Base-by-base conservation (phyloP, 2,888 invertebrate genomes). In the Drosophila sordidapex region DNA sequence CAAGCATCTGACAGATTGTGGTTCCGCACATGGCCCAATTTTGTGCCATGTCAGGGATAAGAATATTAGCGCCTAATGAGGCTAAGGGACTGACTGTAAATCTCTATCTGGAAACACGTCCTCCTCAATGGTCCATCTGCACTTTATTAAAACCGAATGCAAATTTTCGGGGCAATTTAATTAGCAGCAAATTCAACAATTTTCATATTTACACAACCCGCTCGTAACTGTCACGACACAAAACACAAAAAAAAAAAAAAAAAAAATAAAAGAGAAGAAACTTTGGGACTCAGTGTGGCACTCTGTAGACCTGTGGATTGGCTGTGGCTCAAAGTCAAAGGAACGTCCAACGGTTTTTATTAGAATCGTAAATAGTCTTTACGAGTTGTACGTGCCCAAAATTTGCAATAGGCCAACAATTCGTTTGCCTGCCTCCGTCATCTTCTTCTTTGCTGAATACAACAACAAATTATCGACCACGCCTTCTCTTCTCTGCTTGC, bases 301-400 rank as follows among this genome's bases (percentile, higher is more conserved):
- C 72, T 69, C 64, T 54, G 66, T 68, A 62, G 48, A 53, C 40
- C 49, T 70, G 43, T 38, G 25, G 53, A 43, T n/a, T 51, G 56
- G 33, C 33, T 52, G 57, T 57, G 57, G 58, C 71, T 72, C 76
- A 76, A 78, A 70, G 81, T 70, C 68, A 74, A 74, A 73, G 75
- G 74, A 77, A 68, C 72, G 72, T 79, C 78, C 82, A 77, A 80
- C 80, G 85, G 66, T 87, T 87, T 87, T 89, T 87, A 89, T 87
- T 87, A 89, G 80, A 85, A 85, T 86, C 89, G 81, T 87, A 87
- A 87, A 87, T 87, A 89, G 87, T 85, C 87, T 87, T 87, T 89
- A 87, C 83, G 89, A 83, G 85, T 78, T 82, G 87, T 84, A 87
- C 87, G 87, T 87, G 87, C 82, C 76, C 83, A 87, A 87, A 87